Evolutionary conservation across 2,113 vertebrate genomes (phyloP).

Genomic region (Pseudopipra pipra): DNA sequence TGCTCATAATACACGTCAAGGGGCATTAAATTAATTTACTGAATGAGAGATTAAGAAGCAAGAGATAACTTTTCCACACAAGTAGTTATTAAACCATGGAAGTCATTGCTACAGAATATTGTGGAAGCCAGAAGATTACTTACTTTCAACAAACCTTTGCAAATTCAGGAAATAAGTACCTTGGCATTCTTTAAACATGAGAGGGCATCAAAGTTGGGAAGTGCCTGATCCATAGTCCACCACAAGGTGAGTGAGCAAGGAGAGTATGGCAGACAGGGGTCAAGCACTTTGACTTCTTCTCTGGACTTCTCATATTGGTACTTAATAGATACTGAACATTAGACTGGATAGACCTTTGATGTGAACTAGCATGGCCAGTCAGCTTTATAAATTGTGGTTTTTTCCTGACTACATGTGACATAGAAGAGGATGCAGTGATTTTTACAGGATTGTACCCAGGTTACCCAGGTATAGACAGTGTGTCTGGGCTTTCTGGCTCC

Average conservation of each 20-base stretch:
- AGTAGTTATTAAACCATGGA: background rate
- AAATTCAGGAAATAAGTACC: background rate
- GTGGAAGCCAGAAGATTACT: background rate
- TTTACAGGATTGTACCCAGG: background rate
- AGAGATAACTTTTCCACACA: background rate
- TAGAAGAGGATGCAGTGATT: background rate
- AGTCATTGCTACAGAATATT: background rate
- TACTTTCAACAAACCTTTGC: background rate
- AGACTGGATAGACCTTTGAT: background rate
- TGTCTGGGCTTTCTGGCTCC: background rate
- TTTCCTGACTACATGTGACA: rapidly evolving
- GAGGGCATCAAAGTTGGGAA: background rate
- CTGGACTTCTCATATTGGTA: background rate
- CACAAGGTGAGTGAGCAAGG: background rate
- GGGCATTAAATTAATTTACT: background rate
- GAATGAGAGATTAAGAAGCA: background rate
- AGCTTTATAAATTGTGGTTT: background rate
- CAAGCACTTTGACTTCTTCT: background rate
- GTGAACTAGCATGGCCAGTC: background rate
- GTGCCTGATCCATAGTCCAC: background rate
- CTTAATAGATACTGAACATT: background rate
- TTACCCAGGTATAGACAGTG: background rate
- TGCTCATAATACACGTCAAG: background rate
- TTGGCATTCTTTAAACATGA: background rate
- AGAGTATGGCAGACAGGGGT: background rate